These are phyloP conservation scores for Gnathonemus echidnorhynchus DNA, from an alignment of 2,113 vertebrate species.

Conservation along the genomic window DNA sequence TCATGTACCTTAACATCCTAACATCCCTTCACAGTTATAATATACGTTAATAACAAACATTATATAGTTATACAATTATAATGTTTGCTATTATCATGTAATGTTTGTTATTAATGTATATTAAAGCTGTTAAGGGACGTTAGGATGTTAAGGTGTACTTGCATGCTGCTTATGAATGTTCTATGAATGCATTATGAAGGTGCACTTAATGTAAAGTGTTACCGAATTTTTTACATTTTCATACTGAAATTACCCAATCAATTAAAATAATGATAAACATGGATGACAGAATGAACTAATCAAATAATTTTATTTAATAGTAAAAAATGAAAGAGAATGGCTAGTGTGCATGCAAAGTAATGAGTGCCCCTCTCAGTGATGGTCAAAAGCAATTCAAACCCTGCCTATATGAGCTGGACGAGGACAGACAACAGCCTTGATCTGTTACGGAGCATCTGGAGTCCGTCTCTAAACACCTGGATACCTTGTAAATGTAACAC, in stretches of 20 bases:
- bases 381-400: not conserved
- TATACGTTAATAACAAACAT: no score
- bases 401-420: not conserved
- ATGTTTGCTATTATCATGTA: no score
- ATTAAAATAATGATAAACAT: not conserved
- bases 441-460: not conserved
- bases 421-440: not conserved
- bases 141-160: no score
- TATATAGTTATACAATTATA: no score
- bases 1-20: no score
- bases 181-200: no score
- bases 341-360: not conserved
- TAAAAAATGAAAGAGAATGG: not conserved
- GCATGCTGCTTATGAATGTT: no score
- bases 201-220: no score
- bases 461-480: not conserved
- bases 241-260: not conserved
- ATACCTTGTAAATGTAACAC: not conserved
- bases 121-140: no score
- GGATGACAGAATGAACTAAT: not conserved
- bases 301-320: not conserved
- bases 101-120: no score
- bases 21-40: no score
- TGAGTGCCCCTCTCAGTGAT: not conserved
- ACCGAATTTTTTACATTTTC: not conserved